Evolutionary conservation across 2,113 vertebrate species (phyloP).

Genomic region (Bucco capensis): DNA sequence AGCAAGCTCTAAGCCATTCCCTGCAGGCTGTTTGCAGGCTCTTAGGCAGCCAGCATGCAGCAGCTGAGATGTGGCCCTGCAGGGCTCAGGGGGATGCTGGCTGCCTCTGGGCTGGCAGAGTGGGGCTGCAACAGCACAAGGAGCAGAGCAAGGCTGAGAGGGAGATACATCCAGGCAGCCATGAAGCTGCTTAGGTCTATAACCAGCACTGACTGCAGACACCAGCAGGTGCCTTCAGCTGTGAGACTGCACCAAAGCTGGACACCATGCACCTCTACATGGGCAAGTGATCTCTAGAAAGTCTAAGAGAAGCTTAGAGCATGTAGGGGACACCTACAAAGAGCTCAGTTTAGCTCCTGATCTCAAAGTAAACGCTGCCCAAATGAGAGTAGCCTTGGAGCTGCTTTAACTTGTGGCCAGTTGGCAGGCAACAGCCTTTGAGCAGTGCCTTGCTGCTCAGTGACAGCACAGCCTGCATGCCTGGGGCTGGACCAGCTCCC

Average conservation of each 20-base stretch:
- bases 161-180: not conserved
- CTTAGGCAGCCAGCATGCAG: not conserved
- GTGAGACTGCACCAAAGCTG: not conserved
- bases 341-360: not conserved
- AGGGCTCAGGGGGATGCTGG: not conserved
- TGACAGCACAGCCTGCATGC: not conserved
- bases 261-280: not conserved
- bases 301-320: not conserved
- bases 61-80: accelerated
- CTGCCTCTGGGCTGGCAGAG: not conserved
- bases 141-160: not conserved
- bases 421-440: not conserved
- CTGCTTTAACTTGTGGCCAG: not conserved
- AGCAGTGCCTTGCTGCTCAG: accelerated
- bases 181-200: not conserved
- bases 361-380: not conserved
- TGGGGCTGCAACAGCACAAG: not conserved
- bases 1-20: not conserved
- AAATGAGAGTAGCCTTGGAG: not conserved
- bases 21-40: not conserved
- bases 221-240: not conserved
- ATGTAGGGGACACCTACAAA: not conserved
- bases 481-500: not conserved
- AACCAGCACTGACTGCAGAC: not conserved
- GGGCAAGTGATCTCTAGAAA: not conserved